phyloP scores from a whole-genome alignment of 2,797 vertebrate genomes.

The Acrossocheilus fasciatus region DNA sequence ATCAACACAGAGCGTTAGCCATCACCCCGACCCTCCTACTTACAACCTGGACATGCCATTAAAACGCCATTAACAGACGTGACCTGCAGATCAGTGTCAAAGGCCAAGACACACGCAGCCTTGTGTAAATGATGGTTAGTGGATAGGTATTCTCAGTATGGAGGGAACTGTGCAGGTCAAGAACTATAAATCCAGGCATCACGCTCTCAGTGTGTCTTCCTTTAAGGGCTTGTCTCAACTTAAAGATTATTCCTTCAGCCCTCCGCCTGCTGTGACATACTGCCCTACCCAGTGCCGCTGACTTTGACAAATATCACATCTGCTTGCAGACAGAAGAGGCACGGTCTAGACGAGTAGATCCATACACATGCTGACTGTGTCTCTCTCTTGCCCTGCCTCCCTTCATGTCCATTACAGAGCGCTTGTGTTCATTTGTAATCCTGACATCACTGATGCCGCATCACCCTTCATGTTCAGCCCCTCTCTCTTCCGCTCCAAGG shows the following conservation, averaged over 20 bases:
- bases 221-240: conserved; percentile 42
- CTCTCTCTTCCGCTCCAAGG: conserved; percentile 56
- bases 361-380: conserved; percentile 38
- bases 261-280: conserved; percentile 25
- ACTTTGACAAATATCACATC: conserved; percentile 57
- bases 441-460: conserved; percentile 48
- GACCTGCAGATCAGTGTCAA: conserved; percentile 34
- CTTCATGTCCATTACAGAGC: conserved; percentile 37
- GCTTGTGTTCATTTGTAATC: conserved; percentile 53
- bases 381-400: conserved; percentile 27
- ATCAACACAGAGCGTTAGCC: neutral
- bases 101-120: conserved; percentile 1
- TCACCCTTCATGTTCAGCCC: conserved; percentile 52
- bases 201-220: conserved; percentile 40
- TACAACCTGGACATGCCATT: conserved; percentile 21
- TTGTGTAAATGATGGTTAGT: neutral
- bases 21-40: neutral
- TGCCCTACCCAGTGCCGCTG: conserved; percentile 34
- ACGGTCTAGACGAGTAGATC: conserved; percentile 45
- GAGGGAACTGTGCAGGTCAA: conserved; percentile 47
- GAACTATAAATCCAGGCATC: conserved; percentile 51
- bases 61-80: conserved; percentile 25
- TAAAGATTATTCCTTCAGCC: conserved; percentile 50
- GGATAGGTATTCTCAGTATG: conserved; percentile 5
- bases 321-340: conserved; percentile 46